A percentile compares a stretch with the other conserved stretches of the same genome.
Conservation (phyloP, 2,113 vertebrate genomes). For the Rousettus leschenaultii region DNA sequence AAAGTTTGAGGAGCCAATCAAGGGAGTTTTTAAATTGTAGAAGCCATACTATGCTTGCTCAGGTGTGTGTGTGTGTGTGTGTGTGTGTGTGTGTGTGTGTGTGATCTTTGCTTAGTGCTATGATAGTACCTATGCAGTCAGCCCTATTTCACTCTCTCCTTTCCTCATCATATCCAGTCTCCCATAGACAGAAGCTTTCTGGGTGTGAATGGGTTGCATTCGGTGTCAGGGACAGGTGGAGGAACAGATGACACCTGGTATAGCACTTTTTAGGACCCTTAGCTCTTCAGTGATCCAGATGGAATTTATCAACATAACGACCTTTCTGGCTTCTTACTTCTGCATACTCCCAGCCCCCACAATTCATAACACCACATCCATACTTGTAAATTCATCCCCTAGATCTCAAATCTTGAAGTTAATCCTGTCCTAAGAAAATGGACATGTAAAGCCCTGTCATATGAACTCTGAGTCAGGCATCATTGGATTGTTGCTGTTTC, state of each 20-base stretch:
- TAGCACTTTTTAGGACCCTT: not conserved
- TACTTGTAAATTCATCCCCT: not conserved
- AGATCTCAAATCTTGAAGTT: not conserved
- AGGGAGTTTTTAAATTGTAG: not conserved
- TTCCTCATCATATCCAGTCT: not conserved
- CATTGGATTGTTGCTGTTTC: not conserved
- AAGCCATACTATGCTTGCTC: not conserved
- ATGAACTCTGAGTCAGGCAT: not conserved
- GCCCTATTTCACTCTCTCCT: not conserved
- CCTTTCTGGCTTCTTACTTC: not conserved
- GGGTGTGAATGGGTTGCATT: not conserved
- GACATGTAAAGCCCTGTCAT: not conserved
- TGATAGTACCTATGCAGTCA: not conserved
- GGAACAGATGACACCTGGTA: not conserved
- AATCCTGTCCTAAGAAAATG: not conserved
- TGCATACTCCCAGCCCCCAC: not conserved
- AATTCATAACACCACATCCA: rapidly evolving
- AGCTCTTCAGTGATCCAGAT: not conserved
- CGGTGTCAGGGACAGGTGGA: not conserved
- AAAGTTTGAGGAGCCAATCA: not conserved
- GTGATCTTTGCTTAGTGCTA: not conserved
- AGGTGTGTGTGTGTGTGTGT: rapidly evolving
- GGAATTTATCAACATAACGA: not conserved
- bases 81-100: not conserved
- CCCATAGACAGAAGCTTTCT: not conserved